Conservation (phyloP, 2,113 vertebrate genomes). For the Apistogramma diplotaenia region DNA sequence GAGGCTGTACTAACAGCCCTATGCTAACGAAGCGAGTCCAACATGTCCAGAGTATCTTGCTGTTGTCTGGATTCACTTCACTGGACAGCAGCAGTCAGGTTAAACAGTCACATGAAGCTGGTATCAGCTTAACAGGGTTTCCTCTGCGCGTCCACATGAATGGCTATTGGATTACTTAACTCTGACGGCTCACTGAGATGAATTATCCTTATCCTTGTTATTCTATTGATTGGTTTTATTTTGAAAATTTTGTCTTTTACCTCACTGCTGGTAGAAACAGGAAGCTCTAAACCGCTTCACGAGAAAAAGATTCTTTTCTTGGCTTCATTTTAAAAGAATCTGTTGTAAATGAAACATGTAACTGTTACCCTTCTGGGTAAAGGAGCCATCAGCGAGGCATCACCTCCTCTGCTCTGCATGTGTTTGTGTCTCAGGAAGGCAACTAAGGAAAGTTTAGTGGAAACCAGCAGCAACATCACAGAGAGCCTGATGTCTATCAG, state of each 20-base stretch:
- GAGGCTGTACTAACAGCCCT: background rate
- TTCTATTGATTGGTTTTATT: too few relatives aligned
- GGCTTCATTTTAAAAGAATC: background rate
- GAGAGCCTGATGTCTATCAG: constrained; percentile 93
- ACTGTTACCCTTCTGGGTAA: background rate
- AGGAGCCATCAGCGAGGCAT: background rate
- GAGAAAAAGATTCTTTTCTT: background rate
- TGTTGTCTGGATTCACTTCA: too few relatives aligned
- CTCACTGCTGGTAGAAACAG: background rate
- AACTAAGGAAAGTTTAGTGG: constrained; percentile 86
- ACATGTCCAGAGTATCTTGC: background rate
- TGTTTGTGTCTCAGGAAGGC: constrained; percentile 74
- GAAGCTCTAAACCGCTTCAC: background rate
- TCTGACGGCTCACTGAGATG: too few relatives aligned
- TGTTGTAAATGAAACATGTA: background rate
- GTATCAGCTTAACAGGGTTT: too few relatives aligned
- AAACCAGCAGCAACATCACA: constrained; percentile 87
- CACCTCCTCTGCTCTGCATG: background rate
- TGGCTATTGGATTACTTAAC: too few relatives aligned
- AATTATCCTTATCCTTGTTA: too few relatives aligned
- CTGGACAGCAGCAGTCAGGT: too few relatives aligned
- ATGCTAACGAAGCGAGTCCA: background rate
- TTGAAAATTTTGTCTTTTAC: too few relatives aligned
- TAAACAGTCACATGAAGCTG: too few relatives aligned
- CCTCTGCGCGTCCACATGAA: too few relatives aligned